Base-by-base conservation (phyloP, 2,797 vertebrate genomes). In the Melanotaenia parkinsoni region DNA sequence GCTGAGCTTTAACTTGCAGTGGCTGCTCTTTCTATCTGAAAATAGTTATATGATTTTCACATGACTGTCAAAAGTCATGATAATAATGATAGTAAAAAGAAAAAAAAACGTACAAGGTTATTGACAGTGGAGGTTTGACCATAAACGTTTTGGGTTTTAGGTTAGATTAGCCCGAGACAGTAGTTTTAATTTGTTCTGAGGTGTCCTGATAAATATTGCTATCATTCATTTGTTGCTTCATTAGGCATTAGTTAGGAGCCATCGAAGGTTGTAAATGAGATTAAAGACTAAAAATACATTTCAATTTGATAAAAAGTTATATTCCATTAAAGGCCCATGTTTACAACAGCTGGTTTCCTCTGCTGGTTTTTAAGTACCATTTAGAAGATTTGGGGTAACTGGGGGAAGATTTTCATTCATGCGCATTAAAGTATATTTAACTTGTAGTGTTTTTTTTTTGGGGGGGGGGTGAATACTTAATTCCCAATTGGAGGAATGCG, bases 211-310 rank as follows among this genome's bases (percentile, higher is more conserved):
- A 54, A 70, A 6, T 22, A 28, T 47, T 2, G 3, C 38, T 12
- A 24, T 47, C 16, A n/a, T 67, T 24, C 1, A 70, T 75, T 64
- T 79, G 13, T 56, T 24, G 5, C 2, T 30, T 1, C 13, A 56
- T 56, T 26, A 56, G 24, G 13, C 28, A 28, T 5, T 13, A 26
- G 24, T 28, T 56, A 11, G 5, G 20, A 26, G 14, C 47, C 33
- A 30, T 56, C 6, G 13, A 28, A 56, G 53, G 26, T 28, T 56
- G 11, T 16, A 6, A 56, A 56, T 47, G n/a, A 60, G 33, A 59
- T 73, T 51, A 79, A 18, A 56, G 14, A 16, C 28, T 56, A 28
- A 58, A 38, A 26, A 70, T 77, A 45, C 5, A 47, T 47, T 20
- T 8, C 20, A 47, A 8, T 47, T 47, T 60, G 30, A 50, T 63